phyloP scores from a whole-genome alignment of 2,113 vertebrate genomes.

The Entomyzon cyanotis region DNA sequence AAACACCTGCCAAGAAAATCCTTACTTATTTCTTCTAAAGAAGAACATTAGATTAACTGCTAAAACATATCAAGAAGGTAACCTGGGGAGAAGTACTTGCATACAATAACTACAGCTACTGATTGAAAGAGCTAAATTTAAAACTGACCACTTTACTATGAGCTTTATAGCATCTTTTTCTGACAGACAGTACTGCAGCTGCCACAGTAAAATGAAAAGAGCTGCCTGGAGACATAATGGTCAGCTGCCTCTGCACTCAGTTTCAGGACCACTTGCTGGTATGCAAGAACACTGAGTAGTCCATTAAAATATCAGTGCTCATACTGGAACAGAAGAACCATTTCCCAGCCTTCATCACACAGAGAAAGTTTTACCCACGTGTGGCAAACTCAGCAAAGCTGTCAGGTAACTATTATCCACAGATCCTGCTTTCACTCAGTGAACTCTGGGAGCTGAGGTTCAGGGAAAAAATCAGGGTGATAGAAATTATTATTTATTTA shows the following conservation, averaged over 20 bases:
- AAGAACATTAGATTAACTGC: background rate
- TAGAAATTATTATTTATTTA: background rate
- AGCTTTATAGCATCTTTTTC: conserved; percentile 3
- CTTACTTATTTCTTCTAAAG: background rate
- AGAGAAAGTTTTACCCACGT: background rate
- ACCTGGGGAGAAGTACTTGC: background rate
- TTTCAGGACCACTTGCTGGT: background rate
- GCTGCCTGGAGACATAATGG: background rate
- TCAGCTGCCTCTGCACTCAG: background rate
- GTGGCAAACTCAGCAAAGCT: background rate
- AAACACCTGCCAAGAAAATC: conserved; percentile 1
- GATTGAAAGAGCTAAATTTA: background rate
- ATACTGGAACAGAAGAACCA: background rate
- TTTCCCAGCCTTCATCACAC: background rate
- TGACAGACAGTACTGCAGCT: background rate
- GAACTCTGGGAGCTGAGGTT: background rate
- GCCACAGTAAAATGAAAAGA: background rate
- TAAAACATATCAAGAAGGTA: background rate
- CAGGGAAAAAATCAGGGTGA: background rate
- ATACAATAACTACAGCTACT: background rate
- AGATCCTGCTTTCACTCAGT: background rate
- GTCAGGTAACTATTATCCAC: background rate
- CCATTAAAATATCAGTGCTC: background rate
- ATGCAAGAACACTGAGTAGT: background rate
- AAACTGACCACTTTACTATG: background rate